Base-by-base conservation (phyloP, 1,140 invertebrate species). In the Drosophila nigrodunni region DNA sequence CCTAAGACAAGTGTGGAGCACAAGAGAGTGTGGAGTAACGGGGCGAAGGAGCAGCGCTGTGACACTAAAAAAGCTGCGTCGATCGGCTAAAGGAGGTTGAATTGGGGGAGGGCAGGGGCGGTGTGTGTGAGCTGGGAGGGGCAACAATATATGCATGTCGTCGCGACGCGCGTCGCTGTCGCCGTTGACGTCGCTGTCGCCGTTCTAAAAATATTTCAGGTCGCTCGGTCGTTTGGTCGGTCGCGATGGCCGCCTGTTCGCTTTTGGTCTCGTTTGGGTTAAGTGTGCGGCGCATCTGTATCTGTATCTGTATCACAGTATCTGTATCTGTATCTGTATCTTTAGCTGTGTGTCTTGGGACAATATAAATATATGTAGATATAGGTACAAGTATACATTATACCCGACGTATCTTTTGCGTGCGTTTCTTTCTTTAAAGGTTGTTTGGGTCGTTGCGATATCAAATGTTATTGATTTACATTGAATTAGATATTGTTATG, bases 121-220 rank as follows among this genome's bases (percentile, higher is more conserved):
- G 7, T 0, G 9, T 34, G 46, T 11, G n/a, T 34, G 9, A 8
- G 30, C 10, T 25, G 25, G 13, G 21, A 59, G 44, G 46, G 64
- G 62, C 55, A 64, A 83, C 83, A 77, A 88, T 88, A 88, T 88
- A 83, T 88, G 83, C 80, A 88, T 77, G 82, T 78, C 62, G 68
- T 70, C 61, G 81, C 83, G 82, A 34, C 30, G 61, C 30, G 25
- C 25, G 25, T 30, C 25, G 25, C 25, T 3, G 52, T 37, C 55
- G 65, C 11, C 18, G 70, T 59, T 15, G 68, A 9, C 49, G 59
- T 71, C 35, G 82, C 71, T 72, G 74, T 67, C 76, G 78, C 75
- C 77, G 80, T 88, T 88, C 83, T 88, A 88, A 88, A 88, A 88
- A 88, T 88, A 88, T 88, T 88, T 83, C 83, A 88, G 83, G 83